These are phyloP conservation scores for Lasioglossum calceatum DNA, from an alignment of 2,888 invertebrate species.

Conservation along the genomic window DNA sequence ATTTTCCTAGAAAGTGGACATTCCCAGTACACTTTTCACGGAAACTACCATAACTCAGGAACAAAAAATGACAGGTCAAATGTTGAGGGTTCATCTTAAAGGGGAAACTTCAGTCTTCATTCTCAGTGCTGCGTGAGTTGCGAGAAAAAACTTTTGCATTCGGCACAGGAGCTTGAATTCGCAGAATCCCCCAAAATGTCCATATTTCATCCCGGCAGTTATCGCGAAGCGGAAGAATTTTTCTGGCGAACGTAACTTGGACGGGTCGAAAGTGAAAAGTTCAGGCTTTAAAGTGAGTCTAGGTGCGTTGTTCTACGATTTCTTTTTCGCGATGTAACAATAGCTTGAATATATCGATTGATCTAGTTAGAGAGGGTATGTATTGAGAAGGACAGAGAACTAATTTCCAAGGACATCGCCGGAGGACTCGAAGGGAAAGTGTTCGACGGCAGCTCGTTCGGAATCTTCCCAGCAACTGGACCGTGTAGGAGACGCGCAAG, in stretches of 20 bases:
- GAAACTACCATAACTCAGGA: not conserved
- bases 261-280: not conserved
- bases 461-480: constrained; percentile 12
- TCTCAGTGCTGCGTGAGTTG: no score
- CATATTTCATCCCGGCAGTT: not conserved
- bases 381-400: no score
- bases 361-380: not conserved
- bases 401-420: not conserved
- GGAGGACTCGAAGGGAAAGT: not conserved
- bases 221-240: no score
- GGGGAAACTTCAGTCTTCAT: not conserved
- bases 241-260: no score
- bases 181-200: not conserved
- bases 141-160: not conserved
- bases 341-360: not conserved
- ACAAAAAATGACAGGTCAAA: not conserved
- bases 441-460: constrained; percentile 1
- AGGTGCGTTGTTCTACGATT: not conserved
- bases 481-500: constrained; percentile 24
- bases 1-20: not conserved
- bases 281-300: not conserved
- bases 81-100: not conserved
- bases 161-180: not conserved
- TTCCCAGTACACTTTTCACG: not conserved
- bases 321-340: not conserved